Conservation (phyloP, 2,797 vertebrate species). For the Parauchenoglanis ngamensis region DNA sequence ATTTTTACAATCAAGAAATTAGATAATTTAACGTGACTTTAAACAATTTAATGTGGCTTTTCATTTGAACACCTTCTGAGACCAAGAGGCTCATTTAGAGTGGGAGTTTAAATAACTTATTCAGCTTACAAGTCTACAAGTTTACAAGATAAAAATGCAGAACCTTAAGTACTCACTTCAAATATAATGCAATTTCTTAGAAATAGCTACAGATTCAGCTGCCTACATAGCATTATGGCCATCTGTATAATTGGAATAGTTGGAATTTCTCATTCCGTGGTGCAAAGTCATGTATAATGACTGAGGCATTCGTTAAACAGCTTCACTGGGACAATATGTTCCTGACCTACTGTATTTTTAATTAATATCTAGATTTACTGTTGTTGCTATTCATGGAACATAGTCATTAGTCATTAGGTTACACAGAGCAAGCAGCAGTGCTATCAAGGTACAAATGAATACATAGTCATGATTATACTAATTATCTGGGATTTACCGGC, state of each 20-base stretch:
- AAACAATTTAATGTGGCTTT: not conserved
- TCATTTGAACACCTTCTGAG: constrained; percentile 1
- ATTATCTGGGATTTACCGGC: not conserved
- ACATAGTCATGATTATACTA: not conserved
- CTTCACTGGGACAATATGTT: not conserved
- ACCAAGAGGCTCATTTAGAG: not conserved
- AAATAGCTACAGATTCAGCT: not conserved
- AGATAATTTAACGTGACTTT: not conserved
- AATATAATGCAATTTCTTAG: not conserved
- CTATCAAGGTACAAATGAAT: constrained; percentile 11
- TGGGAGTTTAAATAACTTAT: not conserved
- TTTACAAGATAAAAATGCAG: not conserved
- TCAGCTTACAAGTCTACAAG: not conserved
- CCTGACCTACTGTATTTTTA: constrained; percentile 18
- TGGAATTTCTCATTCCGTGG: not conserved
- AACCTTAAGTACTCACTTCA: not conserved
- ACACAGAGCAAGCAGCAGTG: not conserved
- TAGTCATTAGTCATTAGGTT: constrained; percentile 18
- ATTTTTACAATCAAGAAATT: not conserved
- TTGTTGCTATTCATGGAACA: constrained; percentile 6
- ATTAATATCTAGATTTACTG: constrained; percentile 18
- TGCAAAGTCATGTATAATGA: constrained; percentile 2
- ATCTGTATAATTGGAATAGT: not conserved
- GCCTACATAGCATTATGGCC: not conserved
- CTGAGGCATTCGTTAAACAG: constrained; percentile 23